These are phyloP conservation scores for Neotoxoptera formosana DNA, from an alignment of 1,140 invertebrate genomes.

Conservation along the genomic window DNA sequence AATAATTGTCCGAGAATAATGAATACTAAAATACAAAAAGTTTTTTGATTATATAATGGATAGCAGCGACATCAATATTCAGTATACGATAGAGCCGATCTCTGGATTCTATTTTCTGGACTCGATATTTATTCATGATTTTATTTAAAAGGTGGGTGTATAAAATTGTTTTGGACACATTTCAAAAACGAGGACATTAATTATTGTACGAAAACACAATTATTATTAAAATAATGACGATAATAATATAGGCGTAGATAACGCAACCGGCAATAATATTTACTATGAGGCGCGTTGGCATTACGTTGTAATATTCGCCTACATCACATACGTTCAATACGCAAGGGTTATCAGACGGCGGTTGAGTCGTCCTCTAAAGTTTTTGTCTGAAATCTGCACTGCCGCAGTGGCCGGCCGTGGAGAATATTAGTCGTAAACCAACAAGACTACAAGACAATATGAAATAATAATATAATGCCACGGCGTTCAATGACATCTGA, in stretches of 20 bases:
- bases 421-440: not conserved
- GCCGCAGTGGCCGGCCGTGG: not conserved
- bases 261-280: not conserved
- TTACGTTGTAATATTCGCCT: not conserved
- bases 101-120: too few species aligned
- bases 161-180: not conserved
- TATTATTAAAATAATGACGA: not conserved
- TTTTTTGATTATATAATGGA: not conserved
- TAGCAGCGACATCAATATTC: not conserved
- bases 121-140: not conserved
- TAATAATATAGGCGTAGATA: not conserved
- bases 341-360: not conserved
- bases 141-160: not conserved
- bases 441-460: conserved; percentile 3
- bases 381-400: not conserved
- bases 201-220: not conserved
- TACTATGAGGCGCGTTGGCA: not conserved
- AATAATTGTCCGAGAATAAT: not conserved
- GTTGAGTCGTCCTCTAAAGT: not conserved
- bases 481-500: conserved; percentile 28
- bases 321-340: not conserved
- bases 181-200: not conserved
- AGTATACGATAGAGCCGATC: not conserved
- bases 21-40: not conserved
- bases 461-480: not conserved